Evolutionary conservation across 2,113 vertebrate genomes (phyloP).

Genomic region (Emydocephalus ijimae): DNA sequence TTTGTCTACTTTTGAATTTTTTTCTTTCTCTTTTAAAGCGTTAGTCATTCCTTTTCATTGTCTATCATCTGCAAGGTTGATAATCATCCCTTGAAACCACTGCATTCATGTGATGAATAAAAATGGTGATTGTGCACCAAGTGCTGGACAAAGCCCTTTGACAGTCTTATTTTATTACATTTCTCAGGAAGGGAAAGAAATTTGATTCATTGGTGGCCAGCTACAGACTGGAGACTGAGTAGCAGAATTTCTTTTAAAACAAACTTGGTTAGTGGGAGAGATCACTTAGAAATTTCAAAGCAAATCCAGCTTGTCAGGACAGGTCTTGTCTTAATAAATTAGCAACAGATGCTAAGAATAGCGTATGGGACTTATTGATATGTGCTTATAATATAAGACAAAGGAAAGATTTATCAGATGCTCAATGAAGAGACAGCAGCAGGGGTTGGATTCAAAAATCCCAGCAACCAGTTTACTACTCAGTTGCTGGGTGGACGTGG

Average conservation of each 20-base stretch:
- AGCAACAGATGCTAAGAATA: not conserved
- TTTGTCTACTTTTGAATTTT: not conserved
- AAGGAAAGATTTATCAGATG: not conserved
- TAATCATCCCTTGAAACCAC: not conserved
- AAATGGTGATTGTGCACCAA: not conserved
- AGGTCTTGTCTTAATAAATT: not conserved
- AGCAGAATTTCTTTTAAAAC: not conserved
- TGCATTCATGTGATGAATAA: not conserved
- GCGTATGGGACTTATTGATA: not conserved
- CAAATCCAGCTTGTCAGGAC: not conserved
- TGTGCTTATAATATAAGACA: not conserved
- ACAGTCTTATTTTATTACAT: not conserved
- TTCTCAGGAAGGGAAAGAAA: not conserved
- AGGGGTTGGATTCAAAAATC: too few species aligned
- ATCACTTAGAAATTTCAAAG: not conserved
- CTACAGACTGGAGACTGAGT: not conserved
- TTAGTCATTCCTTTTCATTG: not conserved
- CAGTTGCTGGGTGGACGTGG: too few species aligned
- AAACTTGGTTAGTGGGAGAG: not conserved
- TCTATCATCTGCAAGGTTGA: not conserved
- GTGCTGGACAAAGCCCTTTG: not conserved
- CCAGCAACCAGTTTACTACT: too few species aligned
- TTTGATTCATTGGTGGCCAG: not conserved
- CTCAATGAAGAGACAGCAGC: not conserved
- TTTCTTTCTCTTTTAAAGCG: not conserved